Evolutionary conservation across 2,888 invertebrate genomes (phyloP), one percentile per base, ranked within the genome.

Genomic region (Lathronympha strigana): DNA sequence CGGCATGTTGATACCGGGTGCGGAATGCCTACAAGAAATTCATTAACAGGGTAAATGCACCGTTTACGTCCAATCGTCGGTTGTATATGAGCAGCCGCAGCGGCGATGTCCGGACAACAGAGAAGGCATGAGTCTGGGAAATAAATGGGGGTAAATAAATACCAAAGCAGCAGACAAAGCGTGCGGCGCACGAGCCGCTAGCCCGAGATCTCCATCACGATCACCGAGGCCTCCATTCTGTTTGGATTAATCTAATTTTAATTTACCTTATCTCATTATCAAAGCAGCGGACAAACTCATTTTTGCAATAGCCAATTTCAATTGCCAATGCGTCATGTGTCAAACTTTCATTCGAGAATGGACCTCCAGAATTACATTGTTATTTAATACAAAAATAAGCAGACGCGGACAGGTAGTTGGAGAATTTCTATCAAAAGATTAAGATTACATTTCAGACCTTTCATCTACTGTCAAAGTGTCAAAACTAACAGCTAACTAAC

Each of bases 91-190:
- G 61, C 33, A 62, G 72, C 69, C 71, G 70, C 72, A 69, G 74
- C 70, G 71, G 68, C 71, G 74, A 72, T 72, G 74, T 72, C 72
- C 68, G 72, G 73, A 75, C 80, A 78, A 78, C 76, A 75, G 79
- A 78, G 79, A 80, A 84, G 80, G 77, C 78, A 79, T 73, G 77
- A 75, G 74, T 75, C 71, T 71, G 67, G 70, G 71, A 76, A 78
- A 70, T 76, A 81, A 82, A 84, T 81, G 76, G 70, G 67, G 67
- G 75, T 74, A 71, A 77, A 78, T 77, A 78, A 78, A 76, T 76
- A 75, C 64, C 68, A 67, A n/a, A 70, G 68, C 72, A 72, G 71
- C 71, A 70, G 71, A 75, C 73, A 71, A 73, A 68, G 69, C 68
- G 61, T 55, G 21, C 33, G 21, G 55, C 8, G 50, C 49, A 33